Conservation (phyloP, 2,113 vertebrate species). For the Oceanites oceanicus region DNA sequence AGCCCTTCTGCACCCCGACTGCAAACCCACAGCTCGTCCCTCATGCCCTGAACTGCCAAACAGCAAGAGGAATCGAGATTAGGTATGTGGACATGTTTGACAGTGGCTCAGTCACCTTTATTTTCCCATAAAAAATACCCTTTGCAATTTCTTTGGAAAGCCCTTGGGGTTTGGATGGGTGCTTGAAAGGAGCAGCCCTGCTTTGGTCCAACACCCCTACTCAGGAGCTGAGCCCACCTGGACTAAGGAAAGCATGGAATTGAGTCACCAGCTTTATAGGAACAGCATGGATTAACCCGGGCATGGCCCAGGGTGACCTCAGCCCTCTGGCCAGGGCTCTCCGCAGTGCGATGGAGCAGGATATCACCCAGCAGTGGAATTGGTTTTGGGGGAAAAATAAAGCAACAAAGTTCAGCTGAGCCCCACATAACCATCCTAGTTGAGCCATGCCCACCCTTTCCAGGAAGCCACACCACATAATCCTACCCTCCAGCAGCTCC, state of each 20-base stretch:
- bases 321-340: not conserved
- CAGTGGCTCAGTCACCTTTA: not conserved
- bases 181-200: not conserved
- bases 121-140: not conserved
- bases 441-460: not conserved
- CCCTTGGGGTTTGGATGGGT: not conserved
- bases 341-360: not conserved
- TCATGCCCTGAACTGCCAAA: not conserved
- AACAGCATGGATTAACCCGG: not conserved
- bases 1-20: not conserved
- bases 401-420: not conserved
- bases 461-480: not conserved
- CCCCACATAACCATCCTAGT: not conserved
- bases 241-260: not conserved
- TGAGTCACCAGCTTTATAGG: not conserved
- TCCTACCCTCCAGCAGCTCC: not conserved
- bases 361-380: not conserved
- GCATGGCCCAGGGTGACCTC: not conserved
- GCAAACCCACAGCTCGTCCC: not conserved
- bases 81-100: not conserved
- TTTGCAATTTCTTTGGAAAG: not conserved
- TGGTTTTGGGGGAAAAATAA: not conserved
- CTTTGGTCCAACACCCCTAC: not conserved
- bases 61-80: fast-evolving
- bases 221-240: not conserved